These are phyloP conservation scores for Gambusia holbrooki DNA, from an alignment of 2,113 vertebrate species.

Conservation along the genomic window DNA sequence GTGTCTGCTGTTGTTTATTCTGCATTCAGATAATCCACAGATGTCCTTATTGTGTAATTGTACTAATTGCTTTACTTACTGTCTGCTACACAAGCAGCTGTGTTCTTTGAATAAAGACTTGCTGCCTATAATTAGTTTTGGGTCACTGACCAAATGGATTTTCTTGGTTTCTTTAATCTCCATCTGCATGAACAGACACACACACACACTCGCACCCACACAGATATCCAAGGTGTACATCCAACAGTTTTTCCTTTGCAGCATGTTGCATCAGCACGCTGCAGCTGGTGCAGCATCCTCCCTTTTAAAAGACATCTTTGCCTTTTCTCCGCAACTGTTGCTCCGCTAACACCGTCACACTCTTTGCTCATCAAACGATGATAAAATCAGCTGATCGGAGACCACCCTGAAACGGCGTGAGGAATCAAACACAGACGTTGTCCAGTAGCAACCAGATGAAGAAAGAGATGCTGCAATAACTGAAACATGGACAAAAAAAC, in stretches of 20 bases:
- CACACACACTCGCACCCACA: neutral
- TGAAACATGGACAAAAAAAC: neutral
- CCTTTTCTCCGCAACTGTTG: constrained; percentile 2
- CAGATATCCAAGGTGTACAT: constrained; percentile 23
- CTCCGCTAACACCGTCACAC: constrained; percentile 6
- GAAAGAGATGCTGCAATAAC: neutral
- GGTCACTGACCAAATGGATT: constrained; percentile 47
- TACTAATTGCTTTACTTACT: constrained; percentile 60
- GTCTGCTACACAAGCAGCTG: constrained; percentile 22
- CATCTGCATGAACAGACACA: constrained; percentile 34
- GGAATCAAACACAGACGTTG: neutral
- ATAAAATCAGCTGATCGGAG: constrained; percentile 17
- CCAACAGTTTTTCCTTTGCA: constrained; percentile 54
- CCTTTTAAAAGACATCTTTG: constrained; percentile 23
- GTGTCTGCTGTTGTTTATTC: neutral
- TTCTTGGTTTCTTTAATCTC: constrained; percentile 37
- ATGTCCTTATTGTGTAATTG: constrained; percentile 50
- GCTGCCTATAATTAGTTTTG: constrained; percentile 33
- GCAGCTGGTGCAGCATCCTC: constrained; percentile 34
- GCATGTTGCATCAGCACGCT: constrained; percentile 53
- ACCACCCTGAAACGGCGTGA: no score
- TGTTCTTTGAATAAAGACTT: constrained; percentile 18
- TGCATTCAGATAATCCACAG: constrained; percentile 43
- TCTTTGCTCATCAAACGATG: constrained; percentile 8
- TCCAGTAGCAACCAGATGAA: neutral